Evolutionary conservation across 2,797 vertebrate genomes (phyloP).

Genomic region (Menidia menidia): DNA sequence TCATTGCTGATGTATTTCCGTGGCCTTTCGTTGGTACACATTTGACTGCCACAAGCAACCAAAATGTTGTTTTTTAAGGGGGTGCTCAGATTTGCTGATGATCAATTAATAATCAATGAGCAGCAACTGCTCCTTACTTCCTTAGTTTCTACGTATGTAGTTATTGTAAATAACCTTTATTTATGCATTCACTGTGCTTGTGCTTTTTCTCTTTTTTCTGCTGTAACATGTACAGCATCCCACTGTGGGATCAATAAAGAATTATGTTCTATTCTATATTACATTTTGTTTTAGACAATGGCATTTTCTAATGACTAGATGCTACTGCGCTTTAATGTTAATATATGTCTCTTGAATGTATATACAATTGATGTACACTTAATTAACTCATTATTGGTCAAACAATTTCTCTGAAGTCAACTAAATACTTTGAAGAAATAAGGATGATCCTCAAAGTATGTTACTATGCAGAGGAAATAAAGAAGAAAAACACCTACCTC

Average conservation of each 20-base stretch:
- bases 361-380: background rate
- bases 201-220: background rate
- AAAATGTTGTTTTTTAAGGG: background rate
- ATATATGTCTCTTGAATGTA: background rate
- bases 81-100: background rate
- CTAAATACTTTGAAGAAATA: background rate
- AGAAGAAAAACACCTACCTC: conserved; percentile 22
- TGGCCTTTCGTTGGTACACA: background rate
- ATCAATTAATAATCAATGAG: background rate
- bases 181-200: background rate
- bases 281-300: no score
- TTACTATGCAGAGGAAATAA: conserved; percentile 11
- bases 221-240: no score
- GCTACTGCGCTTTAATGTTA: no score
- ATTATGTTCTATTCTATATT: no score
- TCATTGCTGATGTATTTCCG: background rate
- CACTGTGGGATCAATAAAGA: no score
- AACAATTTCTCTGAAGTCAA: background rate
- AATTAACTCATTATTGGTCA: background rate
- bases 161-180: background rate
- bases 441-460: conserved; percentile 3
- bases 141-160: background rate
- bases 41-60: background rate
- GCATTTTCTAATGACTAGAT: no score
- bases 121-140: background rate